Conservation (phyloP, 1,140 invertebrate genomes). For the Drosophila bocqueti region DNA sequence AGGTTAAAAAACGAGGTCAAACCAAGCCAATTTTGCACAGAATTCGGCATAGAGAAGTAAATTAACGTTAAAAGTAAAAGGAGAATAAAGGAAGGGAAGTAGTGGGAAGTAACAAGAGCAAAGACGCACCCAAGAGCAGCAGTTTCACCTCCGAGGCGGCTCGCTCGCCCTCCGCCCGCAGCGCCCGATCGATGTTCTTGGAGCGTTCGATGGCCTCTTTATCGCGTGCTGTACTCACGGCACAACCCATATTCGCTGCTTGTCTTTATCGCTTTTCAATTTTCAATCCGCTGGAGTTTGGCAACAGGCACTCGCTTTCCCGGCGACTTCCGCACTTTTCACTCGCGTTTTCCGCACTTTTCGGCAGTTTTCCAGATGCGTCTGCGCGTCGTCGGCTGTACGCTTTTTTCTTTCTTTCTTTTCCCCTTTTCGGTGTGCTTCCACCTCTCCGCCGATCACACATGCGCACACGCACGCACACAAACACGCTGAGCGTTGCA, state of each 20-base stretch:
- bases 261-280: conserved; percentile 57
- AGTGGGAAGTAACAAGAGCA: conserved; percentile 6
- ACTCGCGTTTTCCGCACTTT: conserved; percentile 63
- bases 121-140: conserved; percentile 91
- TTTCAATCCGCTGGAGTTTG: conserved; percentile 18
- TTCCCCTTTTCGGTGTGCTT: conserved; percentile 26
- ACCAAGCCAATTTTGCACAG: conserved; percentile 10
- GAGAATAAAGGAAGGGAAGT: conserved; percentile 2
- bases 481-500: conserved; percentile 35
- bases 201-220: conserved; percentile 93
- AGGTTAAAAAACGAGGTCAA: conserved; percentile 39
- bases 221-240: conserved; percentile 91
- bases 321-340: conserved; percentile 59
- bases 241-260: conserved; percentile 90
- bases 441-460: conserved; percentile 59
- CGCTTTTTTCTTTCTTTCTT: conserved; percentile 56
- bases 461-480: conserved; percentile 41
- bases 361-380: conserved; percentile 63
- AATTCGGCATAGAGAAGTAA: neutral
- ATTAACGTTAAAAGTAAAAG: conserved; percentile 5
- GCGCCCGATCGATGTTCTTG: conserved; percentile 95
- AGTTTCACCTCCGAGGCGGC: conserved; percentile 95
- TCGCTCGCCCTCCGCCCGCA: conserved; percentile 93
- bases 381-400: conserved; percentile 81
- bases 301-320: conserved; percentile 38